These are phyloP conservation scores for Chrysolina americana DNA, from an alignment of 2,888 invertebrate species.

Conservation along the genomic window DNA sequence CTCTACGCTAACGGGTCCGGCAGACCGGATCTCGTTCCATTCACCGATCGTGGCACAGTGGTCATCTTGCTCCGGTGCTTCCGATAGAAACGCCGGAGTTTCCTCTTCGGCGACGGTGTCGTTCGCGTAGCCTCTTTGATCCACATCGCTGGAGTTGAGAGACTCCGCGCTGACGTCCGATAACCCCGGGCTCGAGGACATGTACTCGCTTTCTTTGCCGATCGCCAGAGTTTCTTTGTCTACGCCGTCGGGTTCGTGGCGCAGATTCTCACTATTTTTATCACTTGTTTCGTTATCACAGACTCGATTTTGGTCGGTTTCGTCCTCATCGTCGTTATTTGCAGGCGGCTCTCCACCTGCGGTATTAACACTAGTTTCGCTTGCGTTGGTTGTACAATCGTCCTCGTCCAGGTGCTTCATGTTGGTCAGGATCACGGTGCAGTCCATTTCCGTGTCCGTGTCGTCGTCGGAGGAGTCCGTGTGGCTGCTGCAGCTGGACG, in stretches of 20 bases:
- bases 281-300: conserved; percentile 45
- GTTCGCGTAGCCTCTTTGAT: conserved; percentile 59
- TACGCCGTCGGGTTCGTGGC: background rate
- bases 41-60: conserved; percentile 35
- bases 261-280: conserved; percentile 32
- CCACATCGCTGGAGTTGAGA: conserved; percentile 64
- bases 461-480: conserved; percentile 79
- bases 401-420: conserved; percentile 60
- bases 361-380: conserved; percentile 21
- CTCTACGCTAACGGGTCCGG: conserved; percentile 62
- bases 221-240: conserved; percentile 4
- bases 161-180: conserved; percentile 67
- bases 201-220: conserved; percentile 48
- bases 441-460: conserved; percentile 72
- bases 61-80: conserved; percentile 33
- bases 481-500: conserved; percentile 70
- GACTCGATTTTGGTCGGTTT: conserved; percentile 30
- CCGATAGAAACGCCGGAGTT: conserved; percentile 32
- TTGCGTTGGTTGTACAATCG: background rate
- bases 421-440: conserved; percentile 68
- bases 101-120: conserved; percentile 33
- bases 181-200: conserved; percentile 63
- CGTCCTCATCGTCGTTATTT: conserved; percentile 31
- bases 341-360: conserved; percentile 20
- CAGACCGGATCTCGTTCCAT: conserved; percentile 62